These are phyloP conservation scores for Eubasilissa splendida DNA, from an alignment of 2,888 invertebrate genomes.

Conservation along the genomic window DNA sequence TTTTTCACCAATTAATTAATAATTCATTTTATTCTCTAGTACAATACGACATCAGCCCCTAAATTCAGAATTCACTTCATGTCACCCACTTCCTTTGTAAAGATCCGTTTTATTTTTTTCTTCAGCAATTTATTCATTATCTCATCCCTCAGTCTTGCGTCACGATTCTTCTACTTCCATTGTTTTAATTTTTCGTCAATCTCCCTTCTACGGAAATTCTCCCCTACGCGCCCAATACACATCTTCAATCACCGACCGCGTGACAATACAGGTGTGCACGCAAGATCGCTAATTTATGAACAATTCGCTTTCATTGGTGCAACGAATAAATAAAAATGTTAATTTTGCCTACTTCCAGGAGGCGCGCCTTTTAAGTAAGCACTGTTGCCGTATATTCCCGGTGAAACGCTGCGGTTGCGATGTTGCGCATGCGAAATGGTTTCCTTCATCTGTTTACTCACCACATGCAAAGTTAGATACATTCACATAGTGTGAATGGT, in stretches of 20 bases:
- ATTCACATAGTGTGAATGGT: too few species aligned
- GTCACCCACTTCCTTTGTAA: slow-evolving; percentile 37
- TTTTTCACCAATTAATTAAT: too few species aligned
- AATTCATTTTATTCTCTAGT: too few species aligned
- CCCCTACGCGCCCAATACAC: neutral
- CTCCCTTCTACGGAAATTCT: neutral
- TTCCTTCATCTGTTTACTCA: too few species aligned
- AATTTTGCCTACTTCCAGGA: too few species aligned
- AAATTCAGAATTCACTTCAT: slow-evolving; percentile 20
- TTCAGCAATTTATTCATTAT: slow-evolving; percentile 54
- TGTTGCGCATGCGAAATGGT: too few species aligned
- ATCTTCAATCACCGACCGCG: slow-evolving; percentile 13
- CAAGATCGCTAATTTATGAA: neutral
- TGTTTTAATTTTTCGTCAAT: slow-evolving; percentile 43
- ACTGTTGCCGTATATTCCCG: too few species aligned
- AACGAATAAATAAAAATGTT: too few species aligned
- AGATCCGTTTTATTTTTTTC: slow-evolving; percentile 36
- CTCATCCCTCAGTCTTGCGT: slow-evolving; percentile 52
- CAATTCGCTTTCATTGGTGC: too few species aligned
- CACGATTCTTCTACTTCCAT: slow-evolving; percentile 38
- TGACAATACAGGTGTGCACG: neutral
- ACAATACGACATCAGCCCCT: neutral
- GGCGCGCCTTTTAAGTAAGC: too few species aligned
- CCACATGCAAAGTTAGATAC: too few species aligned
- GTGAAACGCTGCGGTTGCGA: too few species aligned